Evolutionary conservation across 2,113 vertebrate genomes (phyloP).

Genomic region (Osmerus mordax): DNA sequence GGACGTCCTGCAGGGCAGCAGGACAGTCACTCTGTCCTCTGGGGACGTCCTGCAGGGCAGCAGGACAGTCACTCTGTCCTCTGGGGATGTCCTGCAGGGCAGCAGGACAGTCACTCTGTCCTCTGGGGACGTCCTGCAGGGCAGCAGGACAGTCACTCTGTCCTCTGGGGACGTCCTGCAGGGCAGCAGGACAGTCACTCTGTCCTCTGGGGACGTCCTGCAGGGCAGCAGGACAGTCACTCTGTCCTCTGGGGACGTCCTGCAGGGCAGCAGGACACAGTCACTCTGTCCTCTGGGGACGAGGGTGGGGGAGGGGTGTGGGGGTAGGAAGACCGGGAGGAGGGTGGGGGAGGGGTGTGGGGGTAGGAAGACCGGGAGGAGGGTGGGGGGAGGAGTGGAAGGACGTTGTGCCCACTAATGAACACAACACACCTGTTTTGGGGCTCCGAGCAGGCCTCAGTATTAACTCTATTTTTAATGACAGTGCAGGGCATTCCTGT

Average conservation of each 20-base stretch:
- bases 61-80: background rate
- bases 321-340: no score
- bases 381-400: background rate
- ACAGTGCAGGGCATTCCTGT: conserved; percentile 42
- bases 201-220: conserved; percentile 22
- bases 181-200: conserved; percentile 37
- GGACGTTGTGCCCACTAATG: conserved; percentile 21
- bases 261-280: background rate
- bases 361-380: background rate
- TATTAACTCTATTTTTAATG: conserved; percentile 52
- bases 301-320: no score
- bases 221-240: conserved; percentile 34
- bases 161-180: conserved; percentile 16
- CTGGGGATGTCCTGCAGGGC: no score
- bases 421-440: conserved; percentile 59
- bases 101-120: background rate
- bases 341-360: no score
- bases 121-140: background rate
- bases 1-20: no score
- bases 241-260: conserved; percentile 23
- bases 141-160: conserved; percentile 41
- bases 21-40: background rate
- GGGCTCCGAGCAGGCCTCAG: conserved; percentile 31
- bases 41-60: no score
- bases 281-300: no score